Evolutionary conservation across 2,797 vertebrate genomes (phyloP).

Genomic region (Cottoperca gobio): DNA sequence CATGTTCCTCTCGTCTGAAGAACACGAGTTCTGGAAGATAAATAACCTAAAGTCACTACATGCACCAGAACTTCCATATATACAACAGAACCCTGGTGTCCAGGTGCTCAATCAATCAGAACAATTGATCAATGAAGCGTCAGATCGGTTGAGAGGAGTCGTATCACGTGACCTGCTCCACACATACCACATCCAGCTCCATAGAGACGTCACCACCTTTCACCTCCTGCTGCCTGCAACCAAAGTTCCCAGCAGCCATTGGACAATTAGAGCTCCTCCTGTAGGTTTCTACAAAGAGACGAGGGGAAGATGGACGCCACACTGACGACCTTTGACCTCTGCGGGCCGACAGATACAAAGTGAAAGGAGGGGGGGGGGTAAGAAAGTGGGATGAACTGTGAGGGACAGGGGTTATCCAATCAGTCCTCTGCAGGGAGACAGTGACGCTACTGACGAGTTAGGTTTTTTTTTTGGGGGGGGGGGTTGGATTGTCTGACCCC

Average conservation of each 20-base stretch:
- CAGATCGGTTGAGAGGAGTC: neutral
- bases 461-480: conserved; percentile 20
- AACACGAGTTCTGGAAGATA: too few species aligned
- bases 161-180: too few species aligned
- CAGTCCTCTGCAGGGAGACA: conserved; percentile 48
- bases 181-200: conserved; percentile 42
- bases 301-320: conserved; percentile 49
- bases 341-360: conserved; percentile 46
- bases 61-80: too few species aligned
- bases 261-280: conserved; percentile 56
- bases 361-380: conserved; percentile 4
- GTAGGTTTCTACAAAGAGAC: conserved; percentile 37
- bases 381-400: conserved; percentile 45
- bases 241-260: conserved; percentile 30
- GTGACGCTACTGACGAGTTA: conserved; percentile 52
- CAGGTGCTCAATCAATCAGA: neutral
- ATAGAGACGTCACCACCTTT: conserved; percentile 63
- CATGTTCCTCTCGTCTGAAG: too few species aligned
- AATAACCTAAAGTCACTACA: too few species aligned
- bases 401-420: conserved; percentile 63
- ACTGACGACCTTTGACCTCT: conserved; percentile 60
- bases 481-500: conserved; percentile 66
- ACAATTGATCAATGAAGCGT: neutral
- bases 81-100: neutral
- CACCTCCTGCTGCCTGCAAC: conserved; percentile 38